phyloP scores from a whole-genome alignment of 1,140 invertebrate genomes.

The Oedothorax gibbosus region DNA sequence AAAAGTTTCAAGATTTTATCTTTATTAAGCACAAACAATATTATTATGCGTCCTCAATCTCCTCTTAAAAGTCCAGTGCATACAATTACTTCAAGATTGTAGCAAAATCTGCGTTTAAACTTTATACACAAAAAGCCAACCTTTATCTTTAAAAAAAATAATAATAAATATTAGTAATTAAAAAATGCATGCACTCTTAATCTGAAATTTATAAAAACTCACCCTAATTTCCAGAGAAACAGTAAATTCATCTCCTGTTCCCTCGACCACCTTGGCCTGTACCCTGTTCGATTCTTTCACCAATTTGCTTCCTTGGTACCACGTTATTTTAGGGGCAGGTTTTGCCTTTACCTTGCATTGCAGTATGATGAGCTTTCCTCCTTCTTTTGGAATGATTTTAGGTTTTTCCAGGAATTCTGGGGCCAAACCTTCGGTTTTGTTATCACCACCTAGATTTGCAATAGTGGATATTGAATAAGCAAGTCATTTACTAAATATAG shows the following conservation, averaged over 20 bases:
- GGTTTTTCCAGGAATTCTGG: conserved; percentile 97
- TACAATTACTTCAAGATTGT: too few relatives aligned
- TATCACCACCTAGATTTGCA: conserved; percentile 73
- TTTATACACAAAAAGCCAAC: too few relatives aligned
- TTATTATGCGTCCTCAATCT: too few relatives aligned
- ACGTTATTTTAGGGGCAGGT: conserved; percentile 89
- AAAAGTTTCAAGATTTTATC: too few relatives aligned
- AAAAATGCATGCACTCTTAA: too few relatives aligned
- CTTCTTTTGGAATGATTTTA: conserved; percentile 96
- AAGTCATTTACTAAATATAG: background rate
- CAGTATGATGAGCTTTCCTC: conserved; percentile 94
- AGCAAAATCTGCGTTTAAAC: too few relatives aligned
- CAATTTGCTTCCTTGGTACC: conserved; percentile 87
- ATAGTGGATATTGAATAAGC: conserved; percentile 74
- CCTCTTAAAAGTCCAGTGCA: too few relatives aligned
- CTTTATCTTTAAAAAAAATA: too few relatives aligned
- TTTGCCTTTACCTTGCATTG: conserved; percentile 94
- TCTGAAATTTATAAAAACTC: too few relatives aligned
- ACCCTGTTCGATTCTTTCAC: conserved; percentile 89
- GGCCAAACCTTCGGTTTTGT: conserved; percentile 85
- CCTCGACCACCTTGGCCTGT: conserved; percentile 79
- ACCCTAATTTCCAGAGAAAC: conserved; percentile 89
- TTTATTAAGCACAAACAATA: too few relatives aligned
- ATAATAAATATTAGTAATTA: background rate
- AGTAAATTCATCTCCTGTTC: conserved; percentile 89